These are phyloP conservation scores for Drosophila seclusa DNA, from an alignment of 2,888 invertebrate genomes.

Conservation along the genomic window DNA sequence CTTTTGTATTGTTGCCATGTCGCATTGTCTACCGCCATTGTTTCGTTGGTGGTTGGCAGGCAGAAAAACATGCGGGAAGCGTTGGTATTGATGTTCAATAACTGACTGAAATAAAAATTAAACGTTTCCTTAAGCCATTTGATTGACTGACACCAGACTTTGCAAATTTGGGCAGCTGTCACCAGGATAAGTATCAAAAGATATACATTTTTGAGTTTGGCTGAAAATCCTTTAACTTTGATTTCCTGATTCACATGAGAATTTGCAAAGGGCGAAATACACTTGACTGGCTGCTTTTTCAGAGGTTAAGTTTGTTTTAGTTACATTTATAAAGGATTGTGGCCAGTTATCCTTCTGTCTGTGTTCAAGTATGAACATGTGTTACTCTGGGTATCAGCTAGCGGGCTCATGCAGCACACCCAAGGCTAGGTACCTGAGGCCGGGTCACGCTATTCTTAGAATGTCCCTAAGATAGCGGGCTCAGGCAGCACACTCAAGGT, in stretches of 20 bases:
- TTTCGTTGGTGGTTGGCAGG: slow-evolving; percentile 1
- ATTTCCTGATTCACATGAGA: not conserved
- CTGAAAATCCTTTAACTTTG: not conserved
- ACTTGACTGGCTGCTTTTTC: not conserved
- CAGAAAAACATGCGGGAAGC: slow-evolving; percentile 8
- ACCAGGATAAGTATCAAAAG: slow-evolving; percentile 15
- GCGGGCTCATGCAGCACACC: too few relatives aligned
- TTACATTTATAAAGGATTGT: not conserved
- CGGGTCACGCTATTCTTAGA: too few relatives aligned
- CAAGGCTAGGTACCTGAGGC: too few relatives aligned
- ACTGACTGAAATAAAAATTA: slow-evolving; percentile 65
- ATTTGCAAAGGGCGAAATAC: not conserved
- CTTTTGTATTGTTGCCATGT: slow-evolving; percentile 56
- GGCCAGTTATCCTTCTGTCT: not conserved
- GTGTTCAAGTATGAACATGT: too few relatives aligned
- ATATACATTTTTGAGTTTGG: not conserved
- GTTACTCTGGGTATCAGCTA: too few relatives aligned
- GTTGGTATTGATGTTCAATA: slow-evolving; percentile 19
- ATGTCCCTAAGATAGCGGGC: too few relatives aligned
- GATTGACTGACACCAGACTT: slow-evolving; percentile 67
- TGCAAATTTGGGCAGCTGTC: slow-evolving; percentile 56
- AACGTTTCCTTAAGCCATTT: slow-evolving; percentile 63
- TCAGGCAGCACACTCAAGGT: too few relatives aligned
- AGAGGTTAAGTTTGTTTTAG: not conserved
- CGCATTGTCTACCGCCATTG: slow-evolving; percentile 25